Conservation (phyloP, 2,888 invertebrate species). For the Parasteatoda lunata region DNA sequence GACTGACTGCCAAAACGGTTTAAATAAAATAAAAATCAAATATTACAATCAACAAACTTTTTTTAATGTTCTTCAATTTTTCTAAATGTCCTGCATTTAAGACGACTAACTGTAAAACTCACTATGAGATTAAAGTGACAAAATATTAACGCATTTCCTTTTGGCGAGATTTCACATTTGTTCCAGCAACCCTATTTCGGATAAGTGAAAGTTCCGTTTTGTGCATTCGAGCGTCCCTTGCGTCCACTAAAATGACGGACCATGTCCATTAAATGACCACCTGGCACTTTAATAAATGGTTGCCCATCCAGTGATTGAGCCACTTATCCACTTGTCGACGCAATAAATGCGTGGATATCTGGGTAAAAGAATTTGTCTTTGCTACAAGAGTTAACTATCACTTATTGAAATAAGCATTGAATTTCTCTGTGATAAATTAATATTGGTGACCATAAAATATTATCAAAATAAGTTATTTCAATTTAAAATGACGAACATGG, state of each 20-base stretch:
- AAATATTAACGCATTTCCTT: not conserved
- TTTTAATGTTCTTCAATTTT: too few relatives aligned
- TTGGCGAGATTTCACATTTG: conserved; percentile 1
- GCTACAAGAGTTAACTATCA: too few relatives aligned
- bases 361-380: too few relatives aligned
- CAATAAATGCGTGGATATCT: not conserved
- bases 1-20: too few relatives aligned
- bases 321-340: conserved; percentile 38
- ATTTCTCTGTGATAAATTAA: too few relatives aligned
- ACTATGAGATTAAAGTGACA: not conserved
- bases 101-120: not conserved
- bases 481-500: too few relatives aligned
- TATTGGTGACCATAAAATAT: too few relatives aligned
- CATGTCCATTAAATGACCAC: conserved; percentile 64
- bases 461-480: too few relatives aligned
- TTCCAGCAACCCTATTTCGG: conserved; percentile 12
- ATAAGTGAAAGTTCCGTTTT: conserved; percentile 24
- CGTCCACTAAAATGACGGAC: conserved; percentile 47
- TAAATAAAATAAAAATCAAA: too few relatives aligned
- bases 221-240: conserved; percentile 32
- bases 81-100: too few relatives aligned
- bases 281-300: conserved; percentile 63
- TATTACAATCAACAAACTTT: too few relatives aligned
- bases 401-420: too few relatives aligned
- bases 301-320: conserved; percentile 39